These are phyloP conservation scores for Meghimatium bilineatum DNA, from an alignment of 2,888 invertebrate genomes.

Conservation along the genomic window DNA sequence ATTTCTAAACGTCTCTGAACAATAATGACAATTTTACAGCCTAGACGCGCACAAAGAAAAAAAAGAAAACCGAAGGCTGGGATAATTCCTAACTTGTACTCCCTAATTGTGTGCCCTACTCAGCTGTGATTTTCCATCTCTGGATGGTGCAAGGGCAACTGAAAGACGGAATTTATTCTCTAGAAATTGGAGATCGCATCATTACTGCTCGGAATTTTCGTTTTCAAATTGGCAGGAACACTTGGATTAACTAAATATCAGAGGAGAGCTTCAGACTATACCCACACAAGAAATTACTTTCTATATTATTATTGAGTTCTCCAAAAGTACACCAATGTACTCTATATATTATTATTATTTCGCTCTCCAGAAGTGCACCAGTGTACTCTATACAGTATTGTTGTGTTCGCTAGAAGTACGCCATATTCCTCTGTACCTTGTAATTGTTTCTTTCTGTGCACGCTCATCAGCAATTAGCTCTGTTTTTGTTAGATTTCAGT, in stretches of 20 bases:
- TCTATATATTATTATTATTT: too few relatives aligned
- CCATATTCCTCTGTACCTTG: too few relatives aligned
- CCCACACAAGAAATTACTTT: neutral
- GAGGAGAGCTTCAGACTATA: neutral
- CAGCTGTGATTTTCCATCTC: neutral
- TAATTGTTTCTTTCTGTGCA: too few relatives aligned
- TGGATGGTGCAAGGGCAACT: neutral
- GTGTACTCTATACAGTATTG: too few relatives aligned
- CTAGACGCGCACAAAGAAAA: neutral
- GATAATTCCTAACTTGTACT: neutral
- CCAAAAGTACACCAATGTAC: neutral
- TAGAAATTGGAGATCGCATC: slow-evolving; percentile 13
- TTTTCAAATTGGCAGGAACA: slow-evolving; percentile 6
- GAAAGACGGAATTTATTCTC: slow-evolving; percentile 8
- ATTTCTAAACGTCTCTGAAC: too few relatives aligned
- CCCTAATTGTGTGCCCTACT: neutral
- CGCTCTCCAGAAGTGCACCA: too few relatives aligned
- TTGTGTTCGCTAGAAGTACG: too few relatives aligned
- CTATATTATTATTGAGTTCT: neutral
- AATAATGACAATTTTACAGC: neutral
- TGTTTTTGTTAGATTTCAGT: too few relatives aligned
- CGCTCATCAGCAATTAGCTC: too few relatives aligned
- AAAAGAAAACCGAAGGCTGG: neutral
- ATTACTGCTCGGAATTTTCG: slow-evolving; percentile 12
- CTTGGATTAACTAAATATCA: slow-evolving; percentile 1